phyloP scores from a whole-genome alignment of 30 jellyfish, hydroid and myxozoan genomes.

The Turritopsis dohrnii region DNA sequence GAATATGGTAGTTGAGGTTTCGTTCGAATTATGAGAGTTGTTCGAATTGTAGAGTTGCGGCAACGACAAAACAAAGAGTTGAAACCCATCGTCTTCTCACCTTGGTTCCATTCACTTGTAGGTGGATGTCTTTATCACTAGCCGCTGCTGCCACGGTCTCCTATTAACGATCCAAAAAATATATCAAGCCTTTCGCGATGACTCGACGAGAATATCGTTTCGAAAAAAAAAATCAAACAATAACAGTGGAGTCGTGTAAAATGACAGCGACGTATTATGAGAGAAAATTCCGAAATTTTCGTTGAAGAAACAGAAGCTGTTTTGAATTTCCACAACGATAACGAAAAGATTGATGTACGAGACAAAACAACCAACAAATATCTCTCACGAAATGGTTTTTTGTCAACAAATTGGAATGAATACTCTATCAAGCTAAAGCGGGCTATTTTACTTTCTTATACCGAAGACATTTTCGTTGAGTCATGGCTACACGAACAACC shows the following conservation, averaged over 20 bases:
- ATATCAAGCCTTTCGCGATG: background rate
- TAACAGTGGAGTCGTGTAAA: background rate
- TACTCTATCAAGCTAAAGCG: too few relatives aligned
- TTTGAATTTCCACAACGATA: background rate
- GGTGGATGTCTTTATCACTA: background rate
- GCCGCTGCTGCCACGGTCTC: too few relatives aligned
- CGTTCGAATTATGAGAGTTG: too few relatives aligned
- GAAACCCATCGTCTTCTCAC: too few relatives aligned
- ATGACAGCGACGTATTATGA: background rate
- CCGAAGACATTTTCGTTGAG: too few relatives aligned
- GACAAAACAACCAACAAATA: background rate
- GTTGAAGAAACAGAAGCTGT: background rate
- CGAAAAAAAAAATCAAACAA: too few relatives aligned
- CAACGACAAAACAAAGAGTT: too few relatives aligned
- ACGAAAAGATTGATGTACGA: background rate
- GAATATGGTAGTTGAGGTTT: too few relatives aligned
- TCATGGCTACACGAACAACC: background rate
- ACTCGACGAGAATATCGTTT: background rate
- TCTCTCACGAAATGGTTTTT: too few relatives aligned
- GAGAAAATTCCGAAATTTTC: background rate
- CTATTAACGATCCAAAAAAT: background rate
- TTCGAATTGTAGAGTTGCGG: too few relatives aligned
- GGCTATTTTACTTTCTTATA: too few relatives aligned
- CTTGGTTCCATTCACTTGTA: background rate
- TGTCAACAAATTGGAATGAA: too few relatives aligned